A percentile compares a stretch with the other conserved stretches of the same genome.
These are phyloP conservation scores for Leptodactylus fuscus DNA, from an alignment of 2,113 vertebrate species.

Conservation along the genomic window DNA sequence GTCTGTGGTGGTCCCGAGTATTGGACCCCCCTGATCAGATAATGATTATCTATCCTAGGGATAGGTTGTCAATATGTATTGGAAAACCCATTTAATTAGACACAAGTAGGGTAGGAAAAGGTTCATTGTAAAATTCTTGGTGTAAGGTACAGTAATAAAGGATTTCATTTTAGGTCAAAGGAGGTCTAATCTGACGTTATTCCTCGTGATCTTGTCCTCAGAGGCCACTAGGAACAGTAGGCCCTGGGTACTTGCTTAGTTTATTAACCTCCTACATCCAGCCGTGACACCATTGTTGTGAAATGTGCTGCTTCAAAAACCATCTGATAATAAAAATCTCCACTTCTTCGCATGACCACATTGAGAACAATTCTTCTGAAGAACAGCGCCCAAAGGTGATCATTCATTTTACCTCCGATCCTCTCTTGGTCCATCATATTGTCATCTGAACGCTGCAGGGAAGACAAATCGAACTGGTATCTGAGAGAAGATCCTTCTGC, in stretches of 20 bases:
- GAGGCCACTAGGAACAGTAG: not conserved
- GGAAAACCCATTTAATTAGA: no score
- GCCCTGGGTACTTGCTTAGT: not conserved
- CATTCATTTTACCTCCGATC: not conserved
- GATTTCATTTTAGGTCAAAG: no score
- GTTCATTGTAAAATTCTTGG: no score
- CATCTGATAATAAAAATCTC: not conserved
- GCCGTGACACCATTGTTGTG: not conserved
- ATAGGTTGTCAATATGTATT: no score
- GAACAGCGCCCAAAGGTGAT: not conserved
- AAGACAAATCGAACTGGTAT: slow-evolving; percentile 51
- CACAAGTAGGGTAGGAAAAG: no score
- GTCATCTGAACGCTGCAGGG: not conserved
- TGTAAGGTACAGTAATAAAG: no score
- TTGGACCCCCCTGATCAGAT: no score
- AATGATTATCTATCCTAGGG: no score
- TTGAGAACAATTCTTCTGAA: not conserved
- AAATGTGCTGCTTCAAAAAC: not conserved
- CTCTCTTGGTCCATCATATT: not conserved
- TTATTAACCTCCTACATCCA: not conserved
- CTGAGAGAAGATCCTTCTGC: slow-evolving; percentile 63
- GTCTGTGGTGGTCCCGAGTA: no score
- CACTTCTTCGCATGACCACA: not conserved
- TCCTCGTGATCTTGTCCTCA: no score
- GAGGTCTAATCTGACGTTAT: no score